These are phyloP conservation scores for Phymanthus crucifer DNA, from an alignment of 92 coral and sea anemone genomes.

Conservation along the genomic window DNA sequence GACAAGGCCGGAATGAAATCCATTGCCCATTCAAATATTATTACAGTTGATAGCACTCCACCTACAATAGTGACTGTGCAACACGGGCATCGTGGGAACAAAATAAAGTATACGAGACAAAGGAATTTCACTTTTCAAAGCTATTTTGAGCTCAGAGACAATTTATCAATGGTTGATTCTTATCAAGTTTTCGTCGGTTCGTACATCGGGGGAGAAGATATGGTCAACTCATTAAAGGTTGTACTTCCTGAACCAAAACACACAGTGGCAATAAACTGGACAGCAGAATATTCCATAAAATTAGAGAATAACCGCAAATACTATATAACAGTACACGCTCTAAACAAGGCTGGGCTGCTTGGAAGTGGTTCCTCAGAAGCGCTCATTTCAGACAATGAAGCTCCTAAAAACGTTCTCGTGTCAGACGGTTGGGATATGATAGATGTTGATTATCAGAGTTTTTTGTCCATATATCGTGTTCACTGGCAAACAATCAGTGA, in stretches of 20 bases:
- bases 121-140: constrained; percentile 48
- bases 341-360: constrained; percentile 80
- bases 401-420: constrained; percentile 71
- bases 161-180: constrained; percentile 65
- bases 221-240: constrained; percentile 42
- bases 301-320: constrained; percentile 74
- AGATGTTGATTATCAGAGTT: constrained; percentile 79
- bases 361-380: constrained; percentile 70
- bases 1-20: constrained; percentile 80
- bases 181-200: constrained; percentile 87
- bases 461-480: constrained; percentile 71
- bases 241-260: constrained; percentile 40
- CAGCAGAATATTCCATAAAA: constrained; percentile 36
- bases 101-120: constrained; percentile 34
- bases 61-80: constrained; percentile 64
- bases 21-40: constrained; percentile 65
- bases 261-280: constrained; percentile 78
- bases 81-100: constrained; percentile 62
- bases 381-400: constrained; percentile 71
- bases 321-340: constrained; percentile 72
- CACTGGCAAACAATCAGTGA: constrained; percentile 89
- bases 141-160: constrained; percentile 80
- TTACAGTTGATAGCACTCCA: constrained; percentile 84
- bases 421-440: constrained; percentile 91
- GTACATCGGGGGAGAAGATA: constrained; percentile 86